These are phyloP conservation scores for Elegia similella DNA, from an alignment of 2,888 invertebrate genomes.

Conservation along the genomic window DNA sequence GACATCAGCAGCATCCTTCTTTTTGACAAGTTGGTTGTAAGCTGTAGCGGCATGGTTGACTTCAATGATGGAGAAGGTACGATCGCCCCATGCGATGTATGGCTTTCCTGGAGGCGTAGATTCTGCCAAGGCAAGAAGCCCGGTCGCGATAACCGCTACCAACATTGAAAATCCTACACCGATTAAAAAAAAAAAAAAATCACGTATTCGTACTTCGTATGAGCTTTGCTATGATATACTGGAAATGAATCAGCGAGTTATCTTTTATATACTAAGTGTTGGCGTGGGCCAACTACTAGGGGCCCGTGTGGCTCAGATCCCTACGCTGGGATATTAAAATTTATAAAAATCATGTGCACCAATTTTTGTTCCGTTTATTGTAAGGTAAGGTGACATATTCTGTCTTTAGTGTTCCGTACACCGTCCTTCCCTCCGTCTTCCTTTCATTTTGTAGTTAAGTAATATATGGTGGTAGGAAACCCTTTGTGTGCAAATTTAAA, in stretches of 20 bases:
- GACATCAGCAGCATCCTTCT: constrained; percentile 66
- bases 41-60: constrained; percentile 77
- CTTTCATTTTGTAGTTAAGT: too few relatives aligned
- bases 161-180: constrained; percentile 58
- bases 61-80: constrained; percentile 71
- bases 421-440: too few relatives aligned
- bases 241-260: constrained; percentile 55
- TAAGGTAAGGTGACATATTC: constrained; percentile 66
- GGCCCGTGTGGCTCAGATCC: constrained; percentile 60
- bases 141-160: constrained; percentile 51
- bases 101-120: constrained; percentile 70
- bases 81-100: constrained; percentile 71
- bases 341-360: constrained; percentile 74
- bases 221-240: constrained; percentile 59
- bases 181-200: constrained; percentile 62
- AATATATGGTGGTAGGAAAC: too few relatives aligned
- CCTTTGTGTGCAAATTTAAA: too few relatives aligned
- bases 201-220: constrained; percentile 37
- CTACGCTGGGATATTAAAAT: constrained; percentile 59
- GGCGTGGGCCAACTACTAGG: constrained; percentile 80
- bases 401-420: too few relatives aligned
- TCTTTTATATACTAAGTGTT: constrained; percentile 71
- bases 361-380: constrained; percentile 66
- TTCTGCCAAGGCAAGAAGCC: constrained; percentile 43
- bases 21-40: constrained; percentile 70